Evolutionary conservation across 2,113 vertebrate species (phyloP).

Genomic region (Phalacrocorax pelagicus): DNA sequence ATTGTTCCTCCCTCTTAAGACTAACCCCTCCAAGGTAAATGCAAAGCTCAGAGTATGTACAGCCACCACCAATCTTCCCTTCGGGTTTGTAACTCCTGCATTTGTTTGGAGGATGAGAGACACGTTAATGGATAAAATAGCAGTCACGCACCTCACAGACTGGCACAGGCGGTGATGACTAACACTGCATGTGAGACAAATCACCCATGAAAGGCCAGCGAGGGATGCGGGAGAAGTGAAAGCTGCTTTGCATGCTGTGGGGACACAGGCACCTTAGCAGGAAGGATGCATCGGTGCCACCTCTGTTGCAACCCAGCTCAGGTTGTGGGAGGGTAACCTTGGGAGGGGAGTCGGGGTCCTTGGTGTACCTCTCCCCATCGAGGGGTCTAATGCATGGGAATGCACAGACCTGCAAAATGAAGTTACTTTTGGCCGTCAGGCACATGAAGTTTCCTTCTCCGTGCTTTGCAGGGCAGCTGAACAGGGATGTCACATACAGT

Average conservation of each 20-base stretch:
- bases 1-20: conserved; percentile 31
- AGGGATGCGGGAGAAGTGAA: accelerated
- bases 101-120: neutral
- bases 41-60: neutral
- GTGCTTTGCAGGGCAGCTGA: conserved; percentile 75
- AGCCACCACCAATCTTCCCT: neutral
- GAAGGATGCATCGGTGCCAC: neutral
- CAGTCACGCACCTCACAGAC: neutral
- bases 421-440: neutral
- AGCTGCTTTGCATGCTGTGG: neutral
- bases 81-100: neutral
- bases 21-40: neutral
- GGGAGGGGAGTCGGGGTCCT: neutral
- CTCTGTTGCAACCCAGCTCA: neutral
- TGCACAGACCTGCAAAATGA: neutral
- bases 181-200: neutral
- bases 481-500: conserved; percentile 73
- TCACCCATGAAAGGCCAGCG: neutral
- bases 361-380: neutral
- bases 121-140: neutral
- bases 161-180: neutral
- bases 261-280: neutral
- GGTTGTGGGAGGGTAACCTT: neutral
- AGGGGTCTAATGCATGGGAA: neutral
- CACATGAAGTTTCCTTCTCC: neutral